Evolutionary conservation across 2,797 vertebrate genomes (phyloP).

Genomic region (Myotis pilosus): DNA sequence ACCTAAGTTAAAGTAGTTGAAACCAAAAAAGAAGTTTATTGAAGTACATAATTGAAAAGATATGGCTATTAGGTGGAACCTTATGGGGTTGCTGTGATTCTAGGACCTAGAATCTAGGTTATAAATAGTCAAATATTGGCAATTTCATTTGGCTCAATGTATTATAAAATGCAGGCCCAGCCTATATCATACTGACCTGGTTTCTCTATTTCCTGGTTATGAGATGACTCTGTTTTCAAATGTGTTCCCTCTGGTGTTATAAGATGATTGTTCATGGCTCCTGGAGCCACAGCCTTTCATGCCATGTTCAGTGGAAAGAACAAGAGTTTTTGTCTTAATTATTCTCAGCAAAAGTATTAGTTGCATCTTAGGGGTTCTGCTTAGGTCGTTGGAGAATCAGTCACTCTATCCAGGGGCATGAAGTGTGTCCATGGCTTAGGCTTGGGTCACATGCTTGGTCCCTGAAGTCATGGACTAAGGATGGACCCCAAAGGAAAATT

Average conservation of each 20-base stretch:
- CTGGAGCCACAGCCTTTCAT: neutral
- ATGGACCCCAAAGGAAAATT: neutral
- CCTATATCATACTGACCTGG: neutral
- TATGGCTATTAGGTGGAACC: neutral
- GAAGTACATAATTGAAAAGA: neutral
- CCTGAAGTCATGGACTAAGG: neutral
- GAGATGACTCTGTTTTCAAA: neutral
- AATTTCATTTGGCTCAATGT: neutral
- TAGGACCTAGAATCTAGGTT: neutral
- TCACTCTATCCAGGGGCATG: neutral
- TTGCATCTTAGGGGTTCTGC: neutral
- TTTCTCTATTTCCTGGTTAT: neutral
- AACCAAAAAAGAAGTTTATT: neutral
- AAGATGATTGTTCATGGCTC: neutral
- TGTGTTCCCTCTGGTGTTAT: neutral
- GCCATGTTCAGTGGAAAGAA: neutral
- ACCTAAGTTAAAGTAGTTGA: slow-evolving; percentile 2
- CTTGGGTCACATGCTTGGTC: neutral
- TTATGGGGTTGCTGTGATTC: neutral
- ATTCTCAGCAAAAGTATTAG: neutral
- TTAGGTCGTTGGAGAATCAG: neutral
- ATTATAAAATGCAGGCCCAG: neutral
- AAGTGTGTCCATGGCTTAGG: neutral
- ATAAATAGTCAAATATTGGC: neutral
- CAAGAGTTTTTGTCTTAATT: neutral